phyloP scores from a whole-genome alignment of 2,888 invertebrate genomes.

The Lamellibrachia columna region DNA sequence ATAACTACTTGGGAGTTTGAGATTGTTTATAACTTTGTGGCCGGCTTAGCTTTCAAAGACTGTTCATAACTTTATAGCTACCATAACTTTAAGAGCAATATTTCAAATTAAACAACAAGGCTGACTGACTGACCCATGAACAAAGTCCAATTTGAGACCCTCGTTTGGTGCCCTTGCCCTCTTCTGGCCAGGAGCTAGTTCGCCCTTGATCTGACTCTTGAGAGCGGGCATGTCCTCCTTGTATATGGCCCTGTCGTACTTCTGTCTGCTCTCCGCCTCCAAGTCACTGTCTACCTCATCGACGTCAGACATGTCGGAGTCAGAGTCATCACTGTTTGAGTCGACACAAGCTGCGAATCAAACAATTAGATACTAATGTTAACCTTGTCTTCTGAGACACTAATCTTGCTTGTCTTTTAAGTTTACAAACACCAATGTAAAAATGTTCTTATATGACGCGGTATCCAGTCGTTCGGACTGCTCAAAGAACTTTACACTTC shows the following conservation, averaged over 20 bases:
- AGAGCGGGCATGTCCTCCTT: conserved; percentile 58
- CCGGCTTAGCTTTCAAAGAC: no score
- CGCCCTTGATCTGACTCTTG: conserved; percentile 54
- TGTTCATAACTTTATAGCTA: no score
- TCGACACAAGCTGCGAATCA: conserved; percentile 58
- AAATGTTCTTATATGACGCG: no score
- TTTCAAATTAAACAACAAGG: not conserved
- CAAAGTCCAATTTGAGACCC: conserved; percentile 61
- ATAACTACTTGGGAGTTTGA: no score
- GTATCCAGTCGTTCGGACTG: no score
- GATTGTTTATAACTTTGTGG: no score
- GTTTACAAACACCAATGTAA: no score
- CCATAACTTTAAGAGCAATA: no score
- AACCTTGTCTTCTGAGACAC: not conserved
- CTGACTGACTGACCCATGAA: conserved; percentile 58
- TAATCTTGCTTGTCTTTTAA: no score
- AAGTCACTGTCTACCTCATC: conserved; percentile 64
- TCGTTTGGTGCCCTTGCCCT: conserved; percentile 59
- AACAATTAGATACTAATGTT: not conserved
- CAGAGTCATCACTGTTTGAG: conserved; percentile 65
- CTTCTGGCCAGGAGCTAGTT: conserved; percentile 59
- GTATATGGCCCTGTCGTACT: conserved; percentile 51
- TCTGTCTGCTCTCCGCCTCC: conserved; percentile 63
- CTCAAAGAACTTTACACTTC: no score
- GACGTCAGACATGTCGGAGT: conserved; percentile 65